Conservation (phyloP, 2,888 invertebrate species). For the Erebia epiphron region DNA sequence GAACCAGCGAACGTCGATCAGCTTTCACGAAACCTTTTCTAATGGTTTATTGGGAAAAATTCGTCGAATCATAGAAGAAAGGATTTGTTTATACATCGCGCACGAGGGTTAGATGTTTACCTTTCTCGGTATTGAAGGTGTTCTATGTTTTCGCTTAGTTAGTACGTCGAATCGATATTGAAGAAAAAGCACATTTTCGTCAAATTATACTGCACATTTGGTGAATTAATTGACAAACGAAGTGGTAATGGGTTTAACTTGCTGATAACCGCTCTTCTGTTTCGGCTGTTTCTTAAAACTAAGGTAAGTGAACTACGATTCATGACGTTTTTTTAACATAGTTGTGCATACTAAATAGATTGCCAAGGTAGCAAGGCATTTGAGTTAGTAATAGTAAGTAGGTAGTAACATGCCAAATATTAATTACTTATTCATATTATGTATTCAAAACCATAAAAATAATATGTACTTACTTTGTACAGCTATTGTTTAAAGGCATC, state of each 20-base stretch:
- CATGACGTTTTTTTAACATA: slow-evolving; percentile 10
- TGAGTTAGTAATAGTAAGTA: background rate
- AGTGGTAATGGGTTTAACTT: slow-evolving; percentile 53
- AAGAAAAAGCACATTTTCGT: slow-evolving; percentile 58
- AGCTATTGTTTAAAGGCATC: background rate
- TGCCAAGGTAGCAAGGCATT: slow-evolving; percentile 18
- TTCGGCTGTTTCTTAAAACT: slow-evolving; percentile 40
- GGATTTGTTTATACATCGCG: slow-evolving; percentile 29
- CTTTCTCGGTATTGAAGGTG: slow-evolving; percentile 51
- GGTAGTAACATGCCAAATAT: background rate
- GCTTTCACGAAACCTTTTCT: slow-evolving; percentile 44
- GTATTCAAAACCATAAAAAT: background rate
- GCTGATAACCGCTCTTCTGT: slow-evolving; percentile 40
- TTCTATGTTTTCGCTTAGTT: slow-evolving; percentile 54
- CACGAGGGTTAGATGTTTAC: slow-evolving; percentile 53
- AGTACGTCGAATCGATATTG: slow-evolving; percentile 63
- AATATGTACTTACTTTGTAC: background rate
- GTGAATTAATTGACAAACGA: slow-evolving; percentile 56
- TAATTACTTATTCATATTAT: background rate
- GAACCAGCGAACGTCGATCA: slow-evolving; percentile 2
- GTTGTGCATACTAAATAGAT: slow-evolving; percentile 18
- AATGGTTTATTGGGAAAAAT: slow-evolving; percentile 34
- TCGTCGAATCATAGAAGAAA: slow-evolving; percentile 33
- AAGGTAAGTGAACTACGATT: slow-evolving; percentile 46
- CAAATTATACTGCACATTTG: slow-evolving; percentile 71